Base-by-base conservation (phyloP, 2,888 invertebrate species). In the Pristionchus exspectatus region DNA sequence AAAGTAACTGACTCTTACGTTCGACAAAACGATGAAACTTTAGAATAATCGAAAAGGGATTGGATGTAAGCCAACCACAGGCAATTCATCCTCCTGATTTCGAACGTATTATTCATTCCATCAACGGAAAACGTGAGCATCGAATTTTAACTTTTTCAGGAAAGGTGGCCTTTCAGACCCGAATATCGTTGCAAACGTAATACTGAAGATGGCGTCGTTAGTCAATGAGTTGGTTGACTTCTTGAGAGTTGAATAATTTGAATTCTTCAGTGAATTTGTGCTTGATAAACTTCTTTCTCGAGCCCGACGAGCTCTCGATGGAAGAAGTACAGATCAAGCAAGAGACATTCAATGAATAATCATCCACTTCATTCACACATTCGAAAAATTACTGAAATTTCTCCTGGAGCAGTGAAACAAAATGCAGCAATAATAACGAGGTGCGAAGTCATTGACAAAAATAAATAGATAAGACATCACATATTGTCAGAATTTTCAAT, bases 201-300 rank as follows among this genome's bases (percentile, higher is more conserved):
- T 50, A 50, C 44, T 59, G 21, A 59, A 59, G 59, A 30, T 69
- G 69, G 30, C 27, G 3, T 27, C n/a, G 27, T 69, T 27, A 4
- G n/a, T 69, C 69, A 69, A 69, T n/a, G 14, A 69, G 69, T 69
- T 24, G 27, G 30, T 24, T 50, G 44, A 9, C 10, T 50, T 50
- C 10, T 50, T 50, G 44, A 12, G 44, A 50, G 12, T 12, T 50
- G 4, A 50, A 50, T 50, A 7, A 50, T 50, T 50, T 50, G 0
- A 27, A 27, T 69, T 50, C 44, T 69, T 14, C 69, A 69, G 69
- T 69, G 69, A 69, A 69, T 69, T 69, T n/a, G 69, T 69, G 27
- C 27, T 69, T 2, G 69, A 30, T 69, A n/a, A 69, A 27, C n/a
- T 69, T 9, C 16, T 69, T 27, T 69, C n/a, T 14, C 21, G 69